A percentile compares a stretch with the other conserved stretches of the same genome.
These are phyloP conservation scores for Heliconius ethilla DNA, from an alignment of 2,888 invertebrate species.

Conservation along the genomic window DNA sequence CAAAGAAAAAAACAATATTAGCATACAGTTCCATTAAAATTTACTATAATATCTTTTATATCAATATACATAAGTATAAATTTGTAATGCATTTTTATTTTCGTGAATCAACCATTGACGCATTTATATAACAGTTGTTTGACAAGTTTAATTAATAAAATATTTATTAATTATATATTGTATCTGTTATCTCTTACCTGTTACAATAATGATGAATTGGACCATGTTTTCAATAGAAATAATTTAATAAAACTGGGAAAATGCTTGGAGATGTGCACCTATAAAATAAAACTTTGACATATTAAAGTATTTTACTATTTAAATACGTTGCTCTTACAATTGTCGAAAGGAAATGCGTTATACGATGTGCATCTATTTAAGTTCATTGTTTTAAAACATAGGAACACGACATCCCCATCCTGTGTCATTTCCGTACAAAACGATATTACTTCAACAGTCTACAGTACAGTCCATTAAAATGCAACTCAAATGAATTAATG, in stretches of 20 bases:
- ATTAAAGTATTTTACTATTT: not conserved
- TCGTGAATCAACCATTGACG: constrained; percentile 12
- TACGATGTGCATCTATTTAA: constrained; percentile 21
- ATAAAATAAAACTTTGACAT: no score
- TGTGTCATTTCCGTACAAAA: constrained; percentile 28
- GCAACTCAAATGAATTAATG: not conserved
- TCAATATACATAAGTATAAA: not conserved
- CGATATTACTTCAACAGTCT: constrained; percentile 23
- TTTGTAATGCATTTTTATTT: not conserved
- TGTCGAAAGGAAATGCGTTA: constrained; percentile 12
- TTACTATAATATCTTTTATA: constrained; percentile 6
- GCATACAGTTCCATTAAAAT: not conserved
- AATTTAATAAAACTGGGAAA: no score
- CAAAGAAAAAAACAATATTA: constrained; percentile 2
- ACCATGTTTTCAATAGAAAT: no score
- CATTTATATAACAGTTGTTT: constrained; percentile 12
- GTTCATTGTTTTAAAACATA: constrained; percentile 22
- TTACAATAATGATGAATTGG: no score
- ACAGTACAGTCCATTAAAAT: not conserved
- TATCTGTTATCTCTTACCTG: no score
- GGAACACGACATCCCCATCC: constrained; percentile 39
- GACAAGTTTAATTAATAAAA: constrained; percentile 8
- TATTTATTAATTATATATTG: not conserved
- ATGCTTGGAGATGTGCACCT: no score
- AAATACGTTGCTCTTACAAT: not conserved